Percentiles rank a stretch among this genome's conserved stretches.
These are phyloP conservation scores for Nomia melanderi DNA, from an alignment of 1,140 invertebrate species.

Conservation along the genomic window DNA sequence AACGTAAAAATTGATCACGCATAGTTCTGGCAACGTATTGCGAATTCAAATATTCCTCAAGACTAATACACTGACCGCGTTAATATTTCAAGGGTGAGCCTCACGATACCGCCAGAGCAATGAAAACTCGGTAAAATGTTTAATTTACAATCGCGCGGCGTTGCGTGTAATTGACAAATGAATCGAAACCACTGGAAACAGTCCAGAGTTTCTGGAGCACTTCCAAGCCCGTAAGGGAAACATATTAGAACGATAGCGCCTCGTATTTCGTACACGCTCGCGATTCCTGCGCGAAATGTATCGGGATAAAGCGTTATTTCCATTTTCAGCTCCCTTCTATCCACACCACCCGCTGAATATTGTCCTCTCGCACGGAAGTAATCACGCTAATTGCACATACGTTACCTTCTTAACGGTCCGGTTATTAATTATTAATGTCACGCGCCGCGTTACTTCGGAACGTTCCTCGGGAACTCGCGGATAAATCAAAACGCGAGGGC, in stretches of 20 bases:
- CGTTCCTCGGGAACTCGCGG: neutral
- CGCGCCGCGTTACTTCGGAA: constrained; percentile 4
- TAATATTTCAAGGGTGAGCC: too few relatives aligned
- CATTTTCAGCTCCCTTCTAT: neutral
- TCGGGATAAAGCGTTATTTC: neutral
- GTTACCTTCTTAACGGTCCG: neutral
- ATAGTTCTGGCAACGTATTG: too few relatives aligned
- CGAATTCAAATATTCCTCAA: too few relatives aligned
- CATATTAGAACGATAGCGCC: neutral
- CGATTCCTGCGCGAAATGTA: neutral
- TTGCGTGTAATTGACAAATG: constrained; percentile 29
- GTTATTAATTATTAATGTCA: constrained; percentile 40
- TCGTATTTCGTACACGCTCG: neutral
- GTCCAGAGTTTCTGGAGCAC: constrained; percentile 18
- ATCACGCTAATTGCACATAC: neutral
- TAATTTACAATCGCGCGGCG: neutral
- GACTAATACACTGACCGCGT: too few relatives aligned
- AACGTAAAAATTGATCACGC: too few relatives aligned
- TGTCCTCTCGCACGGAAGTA: neutral
- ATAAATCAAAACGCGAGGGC: constrained; percentile 28
- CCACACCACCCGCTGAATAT: neutral
- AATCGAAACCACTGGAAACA: constrained; percentile 25
- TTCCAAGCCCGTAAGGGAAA: neutral
- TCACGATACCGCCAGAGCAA: too few relatives aligned
- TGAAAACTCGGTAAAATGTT: neutral